Percentiles rank a stretch among this genome's conserved stretches.
Evolutionary conservation across 2,888 invertebrate species (phyloP).

Genomic region (Perizoma flavofasciatum): DNA sequence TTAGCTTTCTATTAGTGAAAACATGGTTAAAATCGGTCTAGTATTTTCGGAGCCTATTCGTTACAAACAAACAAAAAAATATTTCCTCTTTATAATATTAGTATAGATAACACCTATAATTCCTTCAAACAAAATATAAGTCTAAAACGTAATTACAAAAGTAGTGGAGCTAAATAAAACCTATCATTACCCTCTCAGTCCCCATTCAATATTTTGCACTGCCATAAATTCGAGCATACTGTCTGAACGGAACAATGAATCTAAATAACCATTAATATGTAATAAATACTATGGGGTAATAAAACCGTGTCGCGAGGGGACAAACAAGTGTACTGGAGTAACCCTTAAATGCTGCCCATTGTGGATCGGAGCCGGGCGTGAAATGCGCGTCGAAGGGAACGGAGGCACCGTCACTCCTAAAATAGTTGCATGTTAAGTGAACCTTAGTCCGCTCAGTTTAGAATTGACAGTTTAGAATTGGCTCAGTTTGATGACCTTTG

Average conservation of each 20-base stretch:
- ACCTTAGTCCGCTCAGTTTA: not conserved
- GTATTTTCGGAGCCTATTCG: too few species aligned
- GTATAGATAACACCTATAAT: slow-evolving; percentile 1
- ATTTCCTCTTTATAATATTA: too few species aligned
- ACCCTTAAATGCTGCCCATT: slow-evolving; percentile 72
- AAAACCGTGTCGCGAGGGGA: slow-evolving; percentile 74
- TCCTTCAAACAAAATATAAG: slow-evolving; percentile 13
- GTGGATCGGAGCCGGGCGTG: slow-evolving; percentile 60
- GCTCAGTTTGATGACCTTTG: too few species aligned
- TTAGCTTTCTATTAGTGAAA: too few species aligned
- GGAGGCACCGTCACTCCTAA: slow-evolving; percentile 11
- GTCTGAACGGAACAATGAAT: slow-evolving; percentile 80
- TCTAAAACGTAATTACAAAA: slow-evolving; percentile 53
- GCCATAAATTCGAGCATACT: slow-evolving; percentile 82
- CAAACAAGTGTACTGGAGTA: slow-evolving; percentile 78
- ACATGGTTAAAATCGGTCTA: too few species aligned
- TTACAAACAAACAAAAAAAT: too few species aligned
- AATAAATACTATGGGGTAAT: slow-evolving; percentile 83
- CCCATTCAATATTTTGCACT: slow-evolving; percentile 73
- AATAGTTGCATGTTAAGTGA: not conserved
- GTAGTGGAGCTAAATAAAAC: slow-evolving; percentile 55
- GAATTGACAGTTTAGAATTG: slow-evolving; percentile 4
- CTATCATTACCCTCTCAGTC: slow-evolving; percentile 58
- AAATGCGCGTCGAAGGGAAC: slow-evolving; percentile 47
- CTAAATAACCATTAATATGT: slow-evolving; percentile 84